These are phyloP conservation scores for Phyllotreta cruciferae DNA, from an alignment of 2,888 invertebrate species.

Conservation along the genomic window DNA sequence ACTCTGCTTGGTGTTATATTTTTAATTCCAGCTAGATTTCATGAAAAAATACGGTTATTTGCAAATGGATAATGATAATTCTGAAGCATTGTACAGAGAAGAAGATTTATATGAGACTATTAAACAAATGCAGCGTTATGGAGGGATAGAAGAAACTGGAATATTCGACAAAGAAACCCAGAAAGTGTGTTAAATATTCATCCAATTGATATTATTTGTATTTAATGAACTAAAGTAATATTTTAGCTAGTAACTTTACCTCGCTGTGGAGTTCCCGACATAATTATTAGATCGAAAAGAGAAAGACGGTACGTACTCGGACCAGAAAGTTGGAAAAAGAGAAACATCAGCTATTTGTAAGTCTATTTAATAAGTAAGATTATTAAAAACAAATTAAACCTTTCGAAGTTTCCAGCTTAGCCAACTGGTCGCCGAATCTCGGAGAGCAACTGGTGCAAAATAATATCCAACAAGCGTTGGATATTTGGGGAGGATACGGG, in stretches of 20 bases:
- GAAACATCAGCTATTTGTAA: slow-evolving; percentile 73
- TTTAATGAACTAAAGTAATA: slow-evolving; percentile 10
- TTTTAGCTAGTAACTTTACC: slow-evolving; percentile 70
- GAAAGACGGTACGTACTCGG: slow-evolving; percentile 68
- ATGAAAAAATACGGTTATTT: slow-evolving; percentile 77
- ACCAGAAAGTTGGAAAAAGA: slow-evolving; percentile 73
- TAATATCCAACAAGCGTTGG: slow-evolving; percentile 69
- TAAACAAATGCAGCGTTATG: slow-evolving; percentile 73
- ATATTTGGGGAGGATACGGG: slow-evolving; percentile 74
- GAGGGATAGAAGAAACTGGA: slow-evolving; percentile 74
- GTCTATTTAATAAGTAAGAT: slow-evolving; percentile 48
- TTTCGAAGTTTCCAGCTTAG: slow-evolving; percentile 62
- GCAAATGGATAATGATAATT: slow-evolving; percentile 60
- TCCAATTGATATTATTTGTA: not conserved
- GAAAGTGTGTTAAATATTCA: slow-evolving; percentile 59
- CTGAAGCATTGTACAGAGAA: slow-evolving; percentile 69
- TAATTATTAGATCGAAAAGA: slow-evolving; percentile 60
- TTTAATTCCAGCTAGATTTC: slow-evolving; percentile 65
- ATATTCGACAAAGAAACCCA: slow-evolving; percentile 70
- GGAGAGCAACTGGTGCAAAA: slow-evolving; percentile 64
- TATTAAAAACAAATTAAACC: not conserved
- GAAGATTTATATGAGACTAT: slow-evolving; percentile 70
- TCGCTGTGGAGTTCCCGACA: slow-evolving; percentile 77
- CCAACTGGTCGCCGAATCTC: slow-evolving; percentile 73
- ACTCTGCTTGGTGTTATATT: not conserved